These are phyloP conservation scores for Platyrinchus mystaceus DNA, from an alignment of 2,797 vertebrate species.

Conservation along the genomic window DNA sequence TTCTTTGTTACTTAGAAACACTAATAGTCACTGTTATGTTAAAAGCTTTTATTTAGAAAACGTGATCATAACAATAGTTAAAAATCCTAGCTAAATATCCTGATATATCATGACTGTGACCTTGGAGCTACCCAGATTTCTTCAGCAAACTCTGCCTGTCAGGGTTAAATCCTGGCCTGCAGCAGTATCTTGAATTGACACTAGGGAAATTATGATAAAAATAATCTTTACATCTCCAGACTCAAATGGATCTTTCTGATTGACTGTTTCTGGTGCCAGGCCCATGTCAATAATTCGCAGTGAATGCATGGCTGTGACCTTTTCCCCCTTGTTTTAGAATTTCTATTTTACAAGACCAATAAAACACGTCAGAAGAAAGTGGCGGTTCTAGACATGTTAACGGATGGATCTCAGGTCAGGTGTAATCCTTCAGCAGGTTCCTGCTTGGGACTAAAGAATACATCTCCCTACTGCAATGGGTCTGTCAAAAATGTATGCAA, in stretches of 20 bases:
- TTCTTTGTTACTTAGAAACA: not conserved
- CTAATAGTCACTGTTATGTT: not conserved
- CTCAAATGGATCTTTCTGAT: slow-evolving; percentile 44
- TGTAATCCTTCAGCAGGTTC: not conserved
- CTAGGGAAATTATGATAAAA: slow-evolving; percentile 58
- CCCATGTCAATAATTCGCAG: slow-evolving; percentile 5
- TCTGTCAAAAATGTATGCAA: not conserved
- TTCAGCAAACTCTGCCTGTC: not conserved
- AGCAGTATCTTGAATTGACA: not conserved
- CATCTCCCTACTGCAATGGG: not conserved
- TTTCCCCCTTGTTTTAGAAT: slow-evolving; percentile 53
- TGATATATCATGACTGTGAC: not conserved
- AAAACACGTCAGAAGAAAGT: slow-evolving; percentile 25
- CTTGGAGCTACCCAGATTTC: not conserved
- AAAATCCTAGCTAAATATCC: not conserved
- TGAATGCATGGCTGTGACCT: slow-evolving; percentile 48
- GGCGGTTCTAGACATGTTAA: not conserved
- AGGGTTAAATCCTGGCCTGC: not conserved
- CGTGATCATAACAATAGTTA: not conserved
- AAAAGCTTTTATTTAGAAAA: not conserved
- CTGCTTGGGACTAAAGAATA: not conserved
- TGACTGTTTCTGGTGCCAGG: slow-evolving; percentile 29
- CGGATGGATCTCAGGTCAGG: not conserved
- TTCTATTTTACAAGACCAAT: slow-evolving; percentile 42
- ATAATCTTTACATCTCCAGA: slow-evolving; percentile 43